Conservation (phyloP, 2,888 invertebrate species). For the Rhagium mordax region DNA sequence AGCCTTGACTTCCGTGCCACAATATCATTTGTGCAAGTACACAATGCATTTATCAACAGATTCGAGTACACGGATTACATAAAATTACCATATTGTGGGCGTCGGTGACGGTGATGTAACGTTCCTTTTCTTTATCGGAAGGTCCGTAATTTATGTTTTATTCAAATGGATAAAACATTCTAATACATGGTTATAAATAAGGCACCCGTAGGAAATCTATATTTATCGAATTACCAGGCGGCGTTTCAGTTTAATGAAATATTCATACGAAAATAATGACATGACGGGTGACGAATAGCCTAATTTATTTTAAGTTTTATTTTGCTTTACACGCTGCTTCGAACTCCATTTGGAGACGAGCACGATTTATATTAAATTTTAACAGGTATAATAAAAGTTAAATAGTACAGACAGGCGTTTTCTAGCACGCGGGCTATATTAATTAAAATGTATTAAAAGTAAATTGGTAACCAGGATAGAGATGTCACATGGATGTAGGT, state of each 20-base stretch:
- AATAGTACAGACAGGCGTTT: too few species aligned
- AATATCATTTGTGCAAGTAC: background rate
- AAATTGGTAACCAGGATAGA: too few species aligned
- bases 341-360: too few species aligned
- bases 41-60: background rate
- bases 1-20: background rate
- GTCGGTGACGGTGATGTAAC: background rate
- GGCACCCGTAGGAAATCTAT: background rate
- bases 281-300: background rate
- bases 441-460: too few species aligned
- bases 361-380: too few species aligned
- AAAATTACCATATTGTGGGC: background rate
- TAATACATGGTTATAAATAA: background rate
- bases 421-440: too few species aligned
- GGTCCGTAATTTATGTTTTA: background rate
- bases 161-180: background rate
- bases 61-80: background rate
- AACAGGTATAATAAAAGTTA: too few species aligned
- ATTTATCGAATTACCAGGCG: background rate
- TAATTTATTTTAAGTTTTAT: too few species aligned
- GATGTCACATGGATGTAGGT: too few species aligned
- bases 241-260: background rate
- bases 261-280: background rate
- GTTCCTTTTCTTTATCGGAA: background rate
- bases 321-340: too few species aligned